These are phyloP conservation scores for Tyria jacobaeae DNA, from an alignment of 2,888 invertebrate genomes.

Conservation along the genomic window DNA sequence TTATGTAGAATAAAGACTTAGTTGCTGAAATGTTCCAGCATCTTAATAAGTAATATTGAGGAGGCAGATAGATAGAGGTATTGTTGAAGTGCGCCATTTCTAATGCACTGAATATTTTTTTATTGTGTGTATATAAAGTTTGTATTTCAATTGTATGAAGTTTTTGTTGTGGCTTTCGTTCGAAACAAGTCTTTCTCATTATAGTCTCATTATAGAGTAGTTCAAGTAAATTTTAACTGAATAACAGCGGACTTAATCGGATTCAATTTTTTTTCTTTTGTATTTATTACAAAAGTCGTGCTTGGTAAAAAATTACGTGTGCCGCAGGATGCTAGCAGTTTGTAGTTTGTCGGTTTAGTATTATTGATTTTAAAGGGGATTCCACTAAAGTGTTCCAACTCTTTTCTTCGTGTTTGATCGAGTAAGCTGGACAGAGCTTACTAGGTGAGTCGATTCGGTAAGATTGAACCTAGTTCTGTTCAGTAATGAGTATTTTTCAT, in stretches of 20 bases:
- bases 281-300: neutral
- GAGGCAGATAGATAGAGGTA: neutral
- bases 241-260: too few species aligned
- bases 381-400: too few species aligned
- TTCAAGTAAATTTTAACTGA: conserved; percentile 1
- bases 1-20: conserved; percentile 60
- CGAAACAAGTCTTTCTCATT: neutral
- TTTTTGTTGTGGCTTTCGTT: conserved; percentile 6
- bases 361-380: too few species aligned
- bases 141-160: conserved; percentile 14
- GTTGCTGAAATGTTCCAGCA: conserved; percentile 22
- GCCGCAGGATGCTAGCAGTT: too few species aligned
- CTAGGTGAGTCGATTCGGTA: too few species aligned
- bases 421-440: too few species aligned
- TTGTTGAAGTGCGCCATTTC: conserved; percentile 9
- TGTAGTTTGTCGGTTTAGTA: too few species aligned
- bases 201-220: neutral
- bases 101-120: conserved; percentile 20
- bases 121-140: conserved; percentile 17
- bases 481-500: too few species aligned
- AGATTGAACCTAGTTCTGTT: too few species aligned
- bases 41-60: conserved; percentile 9
- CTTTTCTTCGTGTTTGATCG: too few species aligned
- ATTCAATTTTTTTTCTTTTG: too few species aligned
- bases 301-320: too few species aligned